Evolutionary conservation across 23 tunicate species (phyloP).

Genomic region (Halocynthia roretzi): DNA sequence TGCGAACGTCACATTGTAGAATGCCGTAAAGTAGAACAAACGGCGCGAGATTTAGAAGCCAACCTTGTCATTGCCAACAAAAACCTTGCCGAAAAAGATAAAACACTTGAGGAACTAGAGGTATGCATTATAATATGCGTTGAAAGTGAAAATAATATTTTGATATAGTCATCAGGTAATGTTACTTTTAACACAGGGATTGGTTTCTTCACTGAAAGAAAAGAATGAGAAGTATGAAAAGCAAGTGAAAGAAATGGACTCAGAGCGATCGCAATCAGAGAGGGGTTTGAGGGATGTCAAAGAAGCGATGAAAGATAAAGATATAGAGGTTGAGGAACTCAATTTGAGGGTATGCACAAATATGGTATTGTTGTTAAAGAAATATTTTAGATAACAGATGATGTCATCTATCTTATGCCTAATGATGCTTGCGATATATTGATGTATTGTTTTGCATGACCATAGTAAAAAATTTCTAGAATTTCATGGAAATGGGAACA

Average conservation of each 20-base stretch:
- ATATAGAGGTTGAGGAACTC: slow-evolving; percentile 55
- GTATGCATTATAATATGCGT: not conserved
- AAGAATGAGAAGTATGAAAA: slow-evolving; percentile 34
- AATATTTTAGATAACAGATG: too few relatives aligned
- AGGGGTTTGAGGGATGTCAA: slow-evolving; percentile 26
- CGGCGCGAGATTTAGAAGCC: slow-evolving; percentile 42
- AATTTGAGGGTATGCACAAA: slow-evolving; percentile 19
- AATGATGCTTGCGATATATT: too few relatives aligned
- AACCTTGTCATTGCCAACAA: slow-evolving; percentile 32
- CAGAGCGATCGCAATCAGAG: too few relatives aligned
- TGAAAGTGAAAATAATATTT: too few relatives aligned
- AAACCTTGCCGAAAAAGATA: slow-evolving; percentile 46
- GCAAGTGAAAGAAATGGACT: slow-evolving; percentile 10
- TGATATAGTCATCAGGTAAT: too few relatives aligned
- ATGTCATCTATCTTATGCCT: too few relatives aligned
- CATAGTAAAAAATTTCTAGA: too few relatives aligned
- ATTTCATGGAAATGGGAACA: too few relatives aligned
- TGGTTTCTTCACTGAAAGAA: slow-evolving; percentile 27
- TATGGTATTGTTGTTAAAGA: too few relatives aligned
- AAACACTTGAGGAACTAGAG: slow-evolving; percentile 51
- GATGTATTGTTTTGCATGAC: too few relatives aligned
- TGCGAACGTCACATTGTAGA: slow-evolving; percentile 66
- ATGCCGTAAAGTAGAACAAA: slow-evolving; percentile 37
- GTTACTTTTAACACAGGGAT: too few relatives aligned
- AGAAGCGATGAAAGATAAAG: slow-evolving; percentile 63